Percentiles rank a stretch among this genome's conserved stretches.
phyloP scores from a whole-genome alignment of 2,888 invertebrate species.

The Argyra leucocephala region DNA sequence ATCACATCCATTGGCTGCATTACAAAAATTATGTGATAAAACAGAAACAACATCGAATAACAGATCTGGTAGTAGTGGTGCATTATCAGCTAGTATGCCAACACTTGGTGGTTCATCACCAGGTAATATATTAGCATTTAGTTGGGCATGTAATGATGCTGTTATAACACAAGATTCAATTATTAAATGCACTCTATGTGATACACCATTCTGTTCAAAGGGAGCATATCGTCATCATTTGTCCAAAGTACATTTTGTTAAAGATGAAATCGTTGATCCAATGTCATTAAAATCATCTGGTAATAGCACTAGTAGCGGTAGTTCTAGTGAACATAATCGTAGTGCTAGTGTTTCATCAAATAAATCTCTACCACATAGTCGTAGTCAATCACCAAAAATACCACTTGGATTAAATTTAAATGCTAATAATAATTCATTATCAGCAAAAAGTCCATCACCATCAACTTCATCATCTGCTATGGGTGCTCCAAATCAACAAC shows the following conservation, averaged over 20 bases:
- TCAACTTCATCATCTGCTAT: constrained; percentile 23
- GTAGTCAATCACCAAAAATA: constrained; percentile 22
- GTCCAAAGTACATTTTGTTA: constrained; percentile 91
- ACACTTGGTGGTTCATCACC: constrained; percentile 43
- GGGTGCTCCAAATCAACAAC: constrained; percentile 29
- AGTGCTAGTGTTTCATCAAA: background rate
- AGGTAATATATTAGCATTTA: constrained; percentile 79
- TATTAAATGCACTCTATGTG: constrained; percentile 91
- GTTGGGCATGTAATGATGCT: constrained; percentile 90
- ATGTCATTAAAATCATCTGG: constrained; percentile 20
- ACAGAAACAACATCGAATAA: constrained; percentile 55
- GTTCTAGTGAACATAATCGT: constrained; percentile 22
- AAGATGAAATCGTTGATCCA: constrained; percentile 65
- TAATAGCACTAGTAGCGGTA: constrained; percentile 21
- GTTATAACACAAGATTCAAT: constrained; percentile 77
- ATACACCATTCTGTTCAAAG: constrained; percentile 91
- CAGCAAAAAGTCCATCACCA: constrained; percentile 25
- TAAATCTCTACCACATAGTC: constrained; percentile 12
- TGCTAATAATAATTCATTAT: constrained; percentile 19
- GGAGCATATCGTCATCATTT: constrained; percentile 94
- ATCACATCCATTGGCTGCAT: constrained; percentile 84
- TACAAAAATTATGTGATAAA: constrained; percentile 93
- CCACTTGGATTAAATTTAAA: background rate
- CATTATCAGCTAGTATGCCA: constrained; percentile 31
- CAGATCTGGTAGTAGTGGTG: constrained; percentile 26